phyloP scores from a whole-genome alignment of 2,113 vertebrate genomes.

The Hylia prasina region DNA sequence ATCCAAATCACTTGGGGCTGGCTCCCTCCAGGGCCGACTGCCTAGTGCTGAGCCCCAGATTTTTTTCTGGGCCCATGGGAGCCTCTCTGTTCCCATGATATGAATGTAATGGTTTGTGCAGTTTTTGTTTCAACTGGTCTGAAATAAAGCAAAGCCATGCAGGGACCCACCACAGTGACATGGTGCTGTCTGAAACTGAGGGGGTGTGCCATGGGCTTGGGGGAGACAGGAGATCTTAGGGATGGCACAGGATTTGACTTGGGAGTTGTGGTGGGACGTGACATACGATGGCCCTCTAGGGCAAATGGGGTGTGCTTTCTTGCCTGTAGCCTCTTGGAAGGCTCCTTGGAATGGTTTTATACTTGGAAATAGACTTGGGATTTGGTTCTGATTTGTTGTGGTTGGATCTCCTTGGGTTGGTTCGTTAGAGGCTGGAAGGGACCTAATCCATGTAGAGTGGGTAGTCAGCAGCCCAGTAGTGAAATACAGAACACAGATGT shows the following conservation, averaged over 20 bases:
- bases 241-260: background rate
- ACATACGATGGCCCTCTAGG: fast-evolving
- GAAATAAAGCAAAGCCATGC: background rate
- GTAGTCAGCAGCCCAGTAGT: background rate
- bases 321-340: background rate
- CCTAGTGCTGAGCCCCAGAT: background rate
- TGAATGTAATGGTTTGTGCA: background rate
- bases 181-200: background rate
- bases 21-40: background rate
- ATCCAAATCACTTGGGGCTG: background rate
- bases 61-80: background rate
- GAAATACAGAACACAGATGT: background rate
- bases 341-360: background rate
- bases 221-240: too few relatives aligned
- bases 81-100: background rate
- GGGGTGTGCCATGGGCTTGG: fast-evolving
- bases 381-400: background rate
- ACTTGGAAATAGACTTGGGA: background rate
- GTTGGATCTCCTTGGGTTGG: background rate
- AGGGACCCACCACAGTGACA: background rate
- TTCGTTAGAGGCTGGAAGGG: background rate
- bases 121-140: background rate
- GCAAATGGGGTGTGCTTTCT: background rate
- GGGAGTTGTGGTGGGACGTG: background rate
- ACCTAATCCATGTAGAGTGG: fast-evolving